Conservation (phyloP, 2,888 invertebrate species). For the Hydrotaea cyrtoneurina region DNA sequence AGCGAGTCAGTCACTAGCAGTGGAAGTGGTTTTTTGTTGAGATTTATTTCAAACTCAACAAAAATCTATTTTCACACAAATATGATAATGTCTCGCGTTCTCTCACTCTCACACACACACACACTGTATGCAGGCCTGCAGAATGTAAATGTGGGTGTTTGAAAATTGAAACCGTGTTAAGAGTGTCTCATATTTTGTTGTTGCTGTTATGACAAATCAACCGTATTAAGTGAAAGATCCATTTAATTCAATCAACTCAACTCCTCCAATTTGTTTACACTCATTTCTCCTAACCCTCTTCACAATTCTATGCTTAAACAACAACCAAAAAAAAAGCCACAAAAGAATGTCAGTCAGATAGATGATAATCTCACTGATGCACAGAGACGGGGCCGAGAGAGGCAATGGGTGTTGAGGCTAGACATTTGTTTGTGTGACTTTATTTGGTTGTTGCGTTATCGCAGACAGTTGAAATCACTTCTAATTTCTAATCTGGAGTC, state of each 20-base stretch:
- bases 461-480: too few species aligned
- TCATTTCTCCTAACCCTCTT: neutral
- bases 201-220: constrained; percentile 57
- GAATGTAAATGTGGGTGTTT: constrained; percentile 44
- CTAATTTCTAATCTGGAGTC: too few species aligned
- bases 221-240: constrained; percentile 59
- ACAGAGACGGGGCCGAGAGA: neutral
- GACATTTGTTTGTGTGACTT: neutral
- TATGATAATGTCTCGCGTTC: constrained; percentile 38
- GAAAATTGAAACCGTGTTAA: constrained; percentile 55
- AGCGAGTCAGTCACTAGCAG: neutral
- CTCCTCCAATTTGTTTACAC: constrained; percentile 38
- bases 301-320: neutral
- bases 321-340: neutral
- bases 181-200: neutral
- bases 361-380: too few species aligned
- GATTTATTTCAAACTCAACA: neutral
- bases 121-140: too few species aligned
- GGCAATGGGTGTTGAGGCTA: neutral
- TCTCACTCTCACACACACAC: too few species aligned
- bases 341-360: neutral
- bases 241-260: constrained; percentile 55
- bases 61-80: constrained; percentile 52
- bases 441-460: neutral
- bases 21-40: neutral